Conservation (phyloP, 2,113 vertebrate species). For the Corythornis vintsioides region DNA sequence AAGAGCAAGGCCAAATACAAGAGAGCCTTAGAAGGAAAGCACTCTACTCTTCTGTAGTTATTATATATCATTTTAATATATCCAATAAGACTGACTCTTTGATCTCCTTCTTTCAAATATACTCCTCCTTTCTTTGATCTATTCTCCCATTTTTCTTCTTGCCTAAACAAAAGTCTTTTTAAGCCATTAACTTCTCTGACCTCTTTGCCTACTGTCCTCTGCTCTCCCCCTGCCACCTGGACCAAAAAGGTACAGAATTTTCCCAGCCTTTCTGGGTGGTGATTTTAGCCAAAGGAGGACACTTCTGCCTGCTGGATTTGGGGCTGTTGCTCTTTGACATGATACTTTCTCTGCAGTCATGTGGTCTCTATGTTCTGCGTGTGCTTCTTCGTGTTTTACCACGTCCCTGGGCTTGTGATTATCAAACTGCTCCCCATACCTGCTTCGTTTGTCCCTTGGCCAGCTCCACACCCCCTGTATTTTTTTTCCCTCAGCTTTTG, state of each 20-base stretch:
- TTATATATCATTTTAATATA: neutral
- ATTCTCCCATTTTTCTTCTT: neutral
- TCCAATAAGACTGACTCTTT: neutral
- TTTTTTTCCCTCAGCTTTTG: neutral
- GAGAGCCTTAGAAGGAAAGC: neutral
- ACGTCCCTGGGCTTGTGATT: neutral
- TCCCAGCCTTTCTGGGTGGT: neutral
- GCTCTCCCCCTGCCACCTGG: fast-evolving
- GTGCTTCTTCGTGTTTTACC: neutral
- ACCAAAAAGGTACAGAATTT: neutral
- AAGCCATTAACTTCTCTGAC: neutral
- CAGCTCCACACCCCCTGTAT: neutral
- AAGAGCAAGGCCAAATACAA: neutral
- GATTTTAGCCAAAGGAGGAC: neutral
- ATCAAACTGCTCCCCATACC: neutral
- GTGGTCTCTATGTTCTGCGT: neutral
- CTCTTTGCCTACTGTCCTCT: neutral
- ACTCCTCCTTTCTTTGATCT: neutral
- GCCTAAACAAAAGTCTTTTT: neutral
- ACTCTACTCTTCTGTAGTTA: neutral
- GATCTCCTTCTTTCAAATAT: neutral
- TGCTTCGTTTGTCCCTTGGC: neutral
- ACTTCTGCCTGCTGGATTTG: neutral
- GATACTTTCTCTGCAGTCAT: neutral
- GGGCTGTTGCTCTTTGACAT: neutral